Base-by-base conservation (phyloP, 2,797 vertebrate genomes). In the Molothrus ater region DNA sequence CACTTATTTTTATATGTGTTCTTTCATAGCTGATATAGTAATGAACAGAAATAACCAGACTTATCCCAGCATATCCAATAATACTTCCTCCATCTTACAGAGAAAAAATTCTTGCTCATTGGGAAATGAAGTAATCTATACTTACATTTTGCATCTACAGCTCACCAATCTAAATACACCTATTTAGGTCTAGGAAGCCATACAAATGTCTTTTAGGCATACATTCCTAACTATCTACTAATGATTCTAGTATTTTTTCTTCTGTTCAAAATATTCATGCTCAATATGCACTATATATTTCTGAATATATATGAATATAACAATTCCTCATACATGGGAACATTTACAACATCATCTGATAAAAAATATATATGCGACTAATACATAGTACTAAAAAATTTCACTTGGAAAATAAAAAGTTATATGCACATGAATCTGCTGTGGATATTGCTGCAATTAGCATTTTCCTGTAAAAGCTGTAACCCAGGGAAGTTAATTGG, bases 401-500 rank as follows among this genome's bases (percentile, higher is more conserved):
- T 40, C 12, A 40, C 31, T 90, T 68, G 57, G 60, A 78, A 93
- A 95, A 85, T 34, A 85, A 88, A 87, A 72, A 34, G 26, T 64
- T 81, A 31, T 74, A 48, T 45, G 59, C 48, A 25, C 79, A 86
- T 68, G 64, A 92, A 91, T 90, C 40, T 84, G 19, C 34, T 82
- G 31, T 21, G 10, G 45, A 69, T 92, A 76, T 76, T 94, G 43
- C 21, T 71, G 38, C 71, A 95, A 74, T 92, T 94, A 88, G 2
- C 65, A 87, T 91, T 90, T 93, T 94, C 54, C 64, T 74, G 16
- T 76, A 91, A 92, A 87, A 0, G 6, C 69, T 69, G 25, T 78
- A 96, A 93, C 24, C 53, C 45, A 76, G 59, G 17, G 19, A 95
- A 86, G 25, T 81, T 95, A 96, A 95, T 71, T 94, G 65, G 82